A percentile compares a stretch with the other conserved stretches of the same genome.
phyloP scores from a whole-genome alignment of 2,888 invertebrate genomes.

The Neuroscelio doddi region DNA sequence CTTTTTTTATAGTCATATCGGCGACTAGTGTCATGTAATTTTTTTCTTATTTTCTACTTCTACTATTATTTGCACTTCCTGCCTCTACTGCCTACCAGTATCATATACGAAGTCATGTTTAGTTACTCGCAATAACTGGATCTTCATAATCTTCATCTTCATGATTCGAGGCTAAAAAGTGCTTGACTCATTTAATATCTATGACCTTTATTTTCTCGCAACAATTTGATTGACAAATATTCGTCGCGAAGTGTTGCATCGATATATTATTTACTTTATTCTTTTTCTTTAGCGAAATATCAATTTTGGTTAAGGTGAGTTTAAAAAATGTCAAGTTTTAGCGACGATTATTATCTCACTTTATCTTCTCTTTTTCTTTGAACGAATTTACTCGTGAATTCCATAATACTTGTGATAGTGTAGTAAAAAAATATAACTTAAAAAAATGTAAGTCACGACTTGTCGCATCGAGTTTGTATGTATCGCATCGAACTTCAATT shows the following conservation, averaged over 20 bases:
- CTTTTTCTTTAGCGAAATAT: too few relatives aligned
- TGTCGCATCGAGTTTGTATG: too few relatives aligned
- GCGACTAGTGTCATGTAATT: conserved; percentile 4
- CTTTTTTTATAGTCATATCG: conserved; percentile 17
- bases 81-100: conserved; percentile 49
- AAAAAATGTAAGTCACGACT: too few relatives aligned
- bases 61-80: conserved; percentile 50
- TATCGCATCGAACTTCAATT: conserved; percentile 44
- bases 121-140: conserved; percentile 34
- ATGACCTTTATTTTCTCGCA: conserved; percentile 6
- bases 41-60: conserved; percentile 35
- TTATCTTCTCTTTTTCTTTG: conserved; percentile 38
- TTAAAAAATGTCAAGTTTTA: too few relatives aligned
- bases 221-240: conserved; percentile 5
- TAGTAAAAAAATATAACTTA: too few relatives aligned
- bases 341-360: too few relatives aligned
- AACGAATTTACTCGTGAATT: too few relatives aligned
- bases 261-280: not conserved
- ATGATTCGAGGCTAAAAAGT: not conserved
- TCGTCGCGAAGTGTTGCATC: not conserved
- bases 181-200: not conserved
- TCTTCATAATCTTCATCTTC: conserved; percentile 13
- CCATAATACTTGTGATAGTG: too few relatives aligned
- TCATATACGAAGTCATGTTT: too few relatives aligned
- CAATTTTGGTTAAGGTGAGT: too few relatives aligned